Base-by-base conservation (phyloP, 2,113 vertebrate genomes). In the Urocynchramus pylzowi region DNA sequence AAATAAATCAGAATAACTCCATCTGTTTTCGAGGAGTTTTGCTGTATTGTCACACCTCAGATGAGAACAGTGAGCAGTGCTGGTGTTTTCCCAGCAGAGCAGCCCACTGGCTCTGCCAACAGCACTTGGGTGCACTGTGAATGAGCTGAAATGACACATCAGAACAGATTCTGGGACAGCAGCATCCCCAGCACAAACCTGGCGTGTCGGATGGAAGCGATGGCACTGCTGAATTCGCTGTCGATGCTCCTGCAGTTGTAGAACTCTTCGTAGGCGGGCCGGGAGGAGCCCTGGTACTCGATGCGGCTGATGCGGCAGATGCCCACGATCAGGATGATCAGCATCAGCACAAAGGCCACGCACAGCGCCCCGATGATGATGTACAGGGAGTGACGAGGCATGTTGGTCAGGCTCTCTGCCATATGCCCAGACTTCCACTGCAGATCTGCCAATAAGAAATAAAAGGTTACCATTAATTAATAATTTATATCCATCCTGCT, bases 271-370 rank as follows among this genome's bases (percentile, higher is more conserved):
- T 99, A 99, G 94, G 99, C 99, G 2, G 99, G 99, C 73, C 99
- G 97, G 30, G 99, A 99, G 1, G 99, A 99, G 92, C 99, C 99
- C 98, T 99, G 99, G 98, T 99, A 99, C 95, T 99, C 99, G 4
- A 99, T 99, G 93, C 99, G 99, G 97, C 99, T 99, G 98, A 99
- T 99, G 96, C 99, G 99, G 79, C 99, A 99, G 95, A 99, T 99
- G 3, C 99, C 99, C 97, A 99, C 99, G 3, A 99, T 99, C 35
- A 99, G 98, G 95, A 99, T 99, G 98, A 99, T 99, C 63, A 99
- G 98, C 99, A 99, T 99, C 80, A 99, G 98, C 59, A 99, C 98
- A 33, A 99, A 99, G 16, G 99, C 99, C 20, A 99, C 99, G 0
- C 99, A 99, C 91, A 99, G 98, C 3, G 99, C 99, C 5, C 99